Percentiles rank a stretch among this genome's conserved stretches.
phyloP scores from a whole-genome alignment of 2,113 vertebrate genomes.

The Lanius ludovicianus region DNA sequence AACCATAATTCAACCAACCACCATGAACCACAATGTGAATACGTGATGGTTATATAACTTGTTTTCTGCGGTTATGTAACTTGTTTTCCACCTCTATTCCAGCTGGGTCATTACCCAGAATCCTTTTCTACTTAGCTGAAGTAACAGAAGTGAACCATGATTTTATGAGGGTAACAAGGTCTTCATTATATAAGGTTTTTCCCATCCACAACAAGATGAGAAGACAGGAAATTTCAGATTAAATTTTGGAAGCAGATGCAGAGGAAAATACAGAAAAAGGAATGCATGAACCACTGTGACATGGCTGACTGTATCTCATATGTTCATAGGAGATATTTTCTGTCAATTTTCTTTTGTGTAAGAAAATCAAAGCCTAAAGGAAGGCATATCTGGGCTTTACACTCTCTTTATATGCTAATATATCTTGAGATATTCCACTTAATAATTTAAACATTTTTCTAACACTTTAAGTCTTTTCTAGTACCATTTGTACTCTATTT shows the following conservation, averaged over 20 bases:
- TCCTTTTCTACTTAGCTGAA: not conserved
- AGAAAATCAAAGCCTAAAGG: not conserved
- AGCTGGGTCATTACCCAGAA: not conserved
- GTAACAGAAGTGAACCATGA: not conserved
- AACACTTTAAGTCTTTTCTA: not conserved
- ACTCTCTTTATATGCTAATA: not conserved
- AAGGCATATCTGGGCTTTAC: not conserved
- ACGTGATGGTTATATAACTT: not conserved
- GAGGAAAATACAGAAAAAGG: not conserved
- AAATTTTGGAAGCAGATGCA: not conserved
- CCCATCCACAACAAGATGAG: not conserved
- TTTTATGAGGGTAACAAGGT: not conserved
- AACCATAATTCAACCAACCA: not conserved
- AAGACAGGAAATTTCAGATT: not conserved
- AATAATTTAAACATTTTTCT: not conserved
- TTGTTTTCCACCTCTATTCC: not conserved
- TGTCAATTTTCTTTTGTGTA: not conserved
- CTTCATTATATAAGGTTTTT: not conserved
- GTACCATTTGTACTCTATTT: not conserved
- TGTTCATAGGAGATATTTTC: not conserved
- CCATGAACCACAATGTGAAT: not conserved
- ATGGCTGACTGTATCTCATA: not conserved
- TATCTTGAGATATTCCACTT: not conserved
- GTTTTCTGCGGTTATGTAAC: not conserved
- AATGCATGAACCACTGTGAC: not conserved